Percentiles rank a stretch among this genome's conserved stretches.
Conservation (phyloP, 2,797 vertebrate genomes). For the Cynodonichthys magdalenae region DNA sequence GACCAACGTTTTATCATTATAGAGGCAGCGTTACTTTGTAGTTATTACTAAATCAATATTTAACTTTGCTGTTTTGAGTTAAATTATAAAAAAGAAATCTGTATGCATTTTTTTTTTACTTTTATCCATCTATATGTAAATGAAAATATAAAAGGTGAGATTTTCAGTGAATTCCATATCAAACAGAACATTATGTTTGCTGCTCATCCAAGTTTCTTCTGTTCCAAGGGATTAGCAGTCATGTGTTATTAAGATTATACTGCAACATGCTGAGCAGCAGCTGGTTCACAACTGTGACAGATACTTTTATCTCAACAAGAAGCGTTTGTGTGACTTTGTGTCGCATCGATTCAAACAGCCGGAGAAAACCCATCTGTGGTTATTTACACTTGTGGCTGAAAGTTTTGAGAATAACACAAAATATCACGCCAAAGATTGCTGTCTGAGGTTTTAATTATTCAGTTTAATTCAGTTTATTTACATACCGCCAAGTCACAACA, state of each 20-base stretch:
- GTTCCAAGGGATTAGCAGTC: neutral
- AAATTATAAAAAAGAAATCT: neutral
- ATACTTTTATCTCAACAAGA: neutral
- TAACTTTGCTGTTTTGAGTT: neutral
- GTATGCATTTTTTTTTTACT: too few species aligned
- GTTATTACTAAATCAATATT: neutral
- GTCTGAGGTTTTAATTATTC: too few species aligned
- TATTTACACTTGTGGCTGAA: too few species aligned
- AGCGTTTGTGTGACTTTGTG: neutral
- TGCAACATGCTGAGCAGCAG: slow-evolving; percentile 3
- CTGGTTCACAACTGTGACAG: slow-evolving; percentile 7
- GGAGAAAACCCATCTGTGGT: too few species aligned
- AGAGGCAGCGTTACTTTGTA: neutral
- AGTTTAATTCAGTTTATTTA: too few species aligned
- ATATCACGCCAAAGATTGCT: too few species aligned
- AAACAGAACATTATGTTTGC: neutral
- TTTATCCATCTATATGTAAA: too few species aligned
- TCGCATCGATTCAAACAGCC: too few species aligned
- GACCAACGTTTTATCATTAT: neutral
- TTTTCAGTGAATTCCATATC: neutral
- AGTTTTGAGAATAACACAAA: too few species aligned
- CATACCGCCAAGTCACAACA: too few species aligned
- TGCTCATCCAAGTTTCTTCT: neutral
- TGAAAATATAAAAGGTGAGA: neutral
- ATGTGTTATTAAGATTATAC: neutral